Conservation (phyloP, 2,888 invertebrate genomes). For the Acronicta leporina region DNA sequence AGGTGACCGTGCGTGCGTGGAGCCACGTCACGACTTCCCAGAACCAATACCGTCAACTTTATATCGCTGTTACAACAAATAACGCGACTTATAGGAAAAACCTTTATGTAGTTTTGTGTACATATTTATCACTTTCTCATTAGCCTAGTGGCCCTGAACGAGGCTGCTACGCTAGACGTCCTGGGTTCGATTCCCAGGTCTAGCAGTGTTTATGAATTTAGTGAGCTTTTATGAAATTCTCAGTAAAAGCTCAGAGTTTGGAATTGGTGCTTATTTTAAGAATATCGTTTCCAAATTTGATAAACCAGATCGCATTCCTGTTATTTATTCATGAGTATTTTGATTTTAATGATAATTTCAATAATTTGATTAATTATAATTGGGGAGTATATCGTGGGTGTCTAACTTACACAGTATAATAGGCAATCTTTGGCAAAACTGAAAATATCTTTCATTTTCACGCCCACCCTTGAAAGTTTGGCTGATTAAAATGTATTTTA, state of each 20-base stretch:
- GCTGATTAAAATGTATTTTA: neutral
- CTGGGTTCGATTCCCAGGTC: no score
- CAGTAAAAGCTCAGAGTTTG: no score
- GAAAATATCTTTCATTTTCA: conserved; percentile 4
- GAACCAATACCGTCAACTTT: conserved; percentile 39
- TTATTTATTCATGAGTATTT: neutral
- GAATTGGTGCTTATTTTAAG: no score
- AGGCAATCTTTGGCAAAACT: neutral
- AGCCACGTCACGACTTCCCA: conserved; percentile 36
- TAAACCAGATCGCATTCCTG: no score
- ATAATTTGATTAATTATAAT: neutral
- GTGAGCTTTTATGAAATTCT: no score
- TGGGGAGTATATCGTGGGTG: neutral
- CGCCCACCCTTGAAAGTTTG: neutral
- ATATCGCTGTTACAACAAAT: conserved; percentile 15
- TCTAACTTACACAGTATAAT: neutral
- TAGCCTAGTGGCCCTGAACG: no score
- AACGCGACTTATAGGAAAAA: conserved; percentile 16
- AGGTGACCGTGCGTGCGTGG: conserved; percentile 40
- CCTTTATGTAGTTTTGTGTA: no score
- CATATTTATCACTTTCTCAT: no score
- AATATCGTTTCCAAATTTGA: no score
- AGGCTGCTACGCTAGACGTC: no score
- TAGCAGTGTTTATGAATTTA: no score
- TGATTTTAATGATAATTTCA: no score